A percentile compares a stretch with the other conserved stretches of the same genome.
phyloP scores from a whole-genome alignment of 2,113 vertebrate species.

The Paramormyrops kingsleyae region DNA sequence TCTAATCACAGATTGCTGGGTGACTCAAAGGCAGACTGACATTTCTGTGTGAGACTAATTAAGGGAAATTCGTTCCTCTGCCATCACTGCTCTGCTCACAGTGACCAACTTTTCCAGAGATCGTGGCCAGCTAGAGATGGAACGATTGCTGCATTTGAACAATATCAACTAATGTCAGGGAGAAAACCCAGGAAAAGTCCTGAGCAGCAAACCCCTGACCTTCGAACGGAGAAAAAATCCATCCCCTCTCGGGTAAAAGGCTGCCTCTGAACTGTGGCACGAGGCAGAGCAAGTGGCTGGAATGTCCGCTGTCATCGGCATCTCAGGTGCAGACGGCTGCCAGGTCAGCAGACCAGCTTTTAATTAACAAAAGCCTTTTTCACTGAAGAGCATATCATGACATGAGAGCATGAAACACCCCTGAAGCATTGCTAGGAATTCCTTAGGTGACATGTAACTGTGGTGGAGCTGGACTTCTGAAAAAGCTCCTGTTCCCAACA shows the following conservation, averaged over 20 bases:
- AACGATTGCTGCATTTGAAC: not conserved
- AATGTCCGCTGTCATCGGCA: not conserved
- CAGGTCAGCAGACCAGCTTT: not conserved
- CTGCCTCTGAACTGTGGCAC: not conserved
- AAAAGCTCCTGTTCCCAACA: not conserved
- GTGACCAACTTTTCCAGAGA: not conserved
- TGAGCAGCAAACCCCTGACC: not conserved
- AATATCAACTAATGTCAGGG: not conserved
- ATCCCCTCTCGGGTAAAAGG: not conserved
- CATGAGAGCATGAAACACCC: not conserved
- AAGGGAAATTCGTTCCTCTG: not conserved
- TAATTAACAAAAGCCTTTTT: not conserved
- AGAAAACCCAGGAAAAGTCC: not conserved
- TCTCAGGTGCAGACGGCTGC: not conserved
- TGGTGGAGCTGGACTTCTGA: not conserved
- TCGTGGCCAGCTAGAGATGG: not conserved
- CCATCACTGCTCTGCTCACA: not conserved
- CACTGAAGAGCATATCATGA: not conserved
- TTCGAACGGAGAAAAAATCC: not conserved
- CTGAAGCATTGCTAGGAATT: not conserved
- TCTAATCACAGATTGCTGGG: constrained; percentile 5
- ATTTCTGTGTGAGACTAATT: not conserved
- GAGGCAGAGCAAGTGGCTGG: not conserved
- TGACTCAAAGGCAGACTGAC: not conserved
- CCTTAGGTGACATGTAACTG: not conserved